Conservation (phyloP, 1,140 invertebrate species). For the Sycophila sp. region DNA sequence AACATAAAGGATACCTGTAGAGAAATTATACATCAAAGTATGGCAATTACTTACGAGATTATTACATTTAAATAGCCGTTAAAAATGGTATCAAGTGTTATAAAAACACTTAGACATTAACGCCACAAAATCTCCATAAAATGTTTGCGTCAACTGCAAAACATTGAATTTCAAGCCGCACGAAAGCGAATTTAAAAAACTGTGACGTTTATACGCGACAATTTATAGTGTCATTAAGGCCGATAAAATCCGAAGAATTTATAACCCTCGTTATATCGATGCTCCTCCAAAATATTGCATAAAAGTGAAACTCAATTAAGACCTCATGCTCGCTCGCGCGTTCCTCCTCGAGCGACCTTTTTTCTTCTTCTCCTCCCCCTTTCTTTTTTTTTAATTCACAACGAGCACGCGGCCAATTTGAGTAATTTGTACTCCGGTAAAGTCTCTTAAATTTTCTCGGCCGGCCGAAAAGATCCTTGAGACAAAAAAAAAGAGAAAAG, state of each 20-base stretch:
- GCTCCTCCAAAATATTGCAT: constrained; percentile 17
- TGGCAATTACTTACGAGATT: too few species aligned
- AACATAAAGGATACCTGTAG: too few species aligned
- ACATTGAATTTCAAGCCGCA: not conserved
- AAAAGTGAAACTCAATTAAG: constrained; percentile 28
- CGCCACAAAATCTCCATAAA: too few species aligned
- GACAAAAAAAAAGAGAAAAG: not conserved
- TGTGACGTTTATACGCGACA: not conserved
- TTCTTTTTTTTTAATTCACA: too few species aligned
- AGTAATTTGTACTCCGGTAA: constrained; percentile 26
- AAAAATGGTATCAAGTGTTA: too few species aligned
- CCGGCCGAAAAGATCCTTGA: not conserved
- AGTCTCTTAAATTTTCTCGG: not conserved
- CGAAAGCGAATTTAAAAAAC: not conserved
- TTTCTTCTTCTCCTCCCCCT: too few species aligned
- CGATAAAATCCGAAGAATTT: constrained; percentile 29
- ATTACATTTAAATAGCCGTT: too few species aligned
- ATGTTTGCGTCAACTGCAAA: too few species aligned
- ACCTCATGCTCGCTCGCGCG: not conserved
- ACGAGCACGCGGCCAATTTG: not conserved
- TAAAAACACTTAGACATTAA: too few species aligned
- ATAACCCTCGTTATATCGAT: not conserved
- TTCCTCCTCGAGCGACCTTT: too few species aligned
- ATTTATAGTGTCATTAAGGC: constrained; percentile 15
- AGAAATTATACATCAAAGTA: too few species aligned